Evolutionary conservation across 1,140 invertebrate species (phyloP), one percentile per base, ranked within the genome.

Genomic region (Batillaria attramentaria): DNA sequence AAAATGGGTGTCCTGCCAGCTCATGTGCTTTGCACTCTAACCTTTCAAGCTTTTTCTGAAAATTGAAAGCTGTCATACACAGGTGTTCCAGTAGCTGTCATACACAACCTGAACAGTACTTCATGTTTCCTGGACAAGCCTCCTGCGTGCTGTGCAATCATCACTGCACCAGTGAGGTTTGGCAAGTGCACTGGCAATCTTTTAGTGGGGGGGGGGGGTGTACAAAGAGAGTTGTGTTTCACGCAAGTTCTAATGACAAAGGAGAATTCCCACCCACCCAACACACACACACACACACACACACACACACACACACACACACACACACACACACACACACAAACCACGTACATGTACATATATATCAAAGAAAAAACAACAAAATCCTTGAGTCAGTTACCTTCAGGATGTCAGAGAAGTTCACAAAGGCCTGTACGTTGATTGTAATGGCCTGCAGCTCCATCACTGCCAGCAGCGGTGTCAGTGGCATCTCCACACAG

Each of bases 381-480:
- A n/a, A n/a, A n/a, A n/a, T n/a, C n/a, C n/a, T n/a, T n/a, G n/a
- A n/a, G n/a, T n/a, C n/a, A n/a, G n/a, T 18, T 69, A 88, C 84
- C 84, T 92, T 79, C 3, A 92, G 81, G 0, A 89, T 75, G 39
- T 85, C 80, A 43, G 91, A 91, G 89, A 92, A 92, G 28, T 87
- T 83, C 31, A 91, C 85, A 57, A 93, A 84, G 69, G 86, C 88
- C 3, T 89, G 83, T 13, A 85, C 86, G 72, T 93, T 90, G 8
- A 93, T 89, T 60, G 79, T 79, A 62, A 93, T 85, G 16, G 89
- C 89, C 13, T 84, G 85, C 20, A 86, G 79, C 81, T 93, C 92
- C 92, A 93, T 93, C 13, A 80, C 90, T 72, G 93, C 91, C 80
- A 94, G 84, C n/a, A 93, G 85, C 41, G 92, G 91, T n/a, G 91